A percentile compares a stretch with the other conserved stretches of the same genome.
These are phyloP conservation scores for Tychaedon coryphoeus DNA, from an alignment of 2,113 vertebrate species.

Conservation along the genomic window DNA sequence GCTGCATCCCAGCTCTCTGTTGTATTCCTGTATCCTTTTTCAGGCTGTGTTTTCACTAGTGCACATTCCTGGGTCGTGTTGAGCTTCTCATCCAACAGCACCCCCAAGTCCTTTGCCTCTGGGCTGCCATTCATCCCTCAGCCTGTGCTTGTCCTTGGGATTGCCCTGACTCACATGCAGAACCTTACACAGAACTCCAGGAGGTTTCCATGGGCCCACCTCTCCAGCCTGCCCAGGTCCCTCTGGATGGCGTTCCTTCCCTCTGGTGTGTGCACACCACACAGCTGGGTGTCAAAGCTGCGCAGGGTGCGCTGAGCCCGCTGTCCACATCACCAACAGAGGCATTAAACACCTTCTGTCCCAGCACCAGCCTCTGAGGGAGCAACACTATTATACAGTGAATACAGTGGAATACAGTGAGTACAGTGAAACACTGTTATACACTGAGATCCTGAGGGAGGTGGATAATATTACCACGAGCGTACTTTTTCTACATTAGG, in stretches of 20 bases:
- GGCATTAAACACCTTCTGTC: fast-evolving
- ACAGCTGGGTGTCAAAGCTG: neutral
- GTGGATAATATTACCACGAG: neutral
- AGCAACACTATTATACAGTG: fast-evolving
- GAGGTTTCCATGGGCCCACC: neutral
- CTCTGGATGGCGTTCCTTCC: neutral
- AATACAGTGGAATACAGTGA: neutral
- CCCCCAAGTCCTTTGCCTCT: neutral
- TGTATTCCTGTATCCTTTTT: neutral
- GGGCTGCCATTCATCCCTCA: neutral
- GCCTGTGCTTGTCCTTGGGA: neutral
- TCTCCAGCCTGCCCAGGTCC: neutral
- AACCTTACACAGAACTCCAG: neutral
- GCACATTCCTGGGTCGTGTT: neutral
- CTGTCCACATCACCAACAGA: neutral
- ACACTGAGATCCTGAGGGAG: neutral
- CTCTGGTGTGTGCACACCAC: neutral
- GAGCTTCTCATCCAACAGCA: neutral
- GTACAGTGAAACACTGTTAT: neutral
- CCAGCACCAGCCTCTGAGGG: neutral
- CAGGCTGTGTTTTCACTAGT: neutral
- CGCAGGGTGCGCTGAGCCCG: neutral
- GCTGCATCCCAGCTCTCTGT: neutral
- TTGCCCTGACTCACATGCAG: neutral
- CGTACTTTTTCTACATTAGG: neutral